Percentiles rank a stretch among this genome's conserved stretches.
These are phyloP conservation scores for Malachius bipustulatus DNA, from an alignment of 2,888 invertebrate species.

Conservation along the genomic window DNA sequence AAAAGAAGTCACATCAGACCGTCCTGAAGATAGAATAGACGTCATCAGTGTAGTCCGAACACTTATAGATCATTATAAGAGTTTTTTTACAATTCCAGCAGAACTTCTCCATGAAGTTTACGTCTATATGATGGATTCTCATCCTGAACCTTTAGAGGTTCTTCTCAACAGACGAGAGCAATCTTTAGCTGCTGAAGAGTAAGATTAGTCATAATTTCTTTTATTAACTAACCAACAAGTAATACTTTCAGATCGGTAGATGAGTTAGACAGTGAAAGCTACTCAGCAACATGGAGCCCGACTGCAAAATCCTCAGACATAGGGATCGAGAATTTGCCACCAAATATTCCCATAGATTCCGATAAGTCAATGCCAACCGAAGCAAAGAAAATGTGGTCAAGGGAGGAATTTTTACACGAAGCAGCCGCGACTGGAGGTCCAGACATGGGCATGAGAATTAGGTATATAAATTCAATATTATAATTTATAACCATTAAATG, in stretches of 20 bases:
- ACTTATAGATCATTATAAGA: slow-evolving; percentile 60
- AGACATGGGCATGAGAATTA: slow-evolving; percentile 37
- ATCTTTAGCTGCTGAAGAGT: slow-evolving; percentile 36
- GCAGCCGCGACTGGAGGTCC: slow-evolving; percentile 59
- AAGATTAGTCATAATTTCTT: slow-evolving; percentile 22
- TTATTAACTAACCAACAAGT: no score
- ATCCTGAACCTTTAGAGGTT: slow-evolving; percentile 69
- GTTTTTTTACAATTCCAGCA: slow-evolving; percentile 64
- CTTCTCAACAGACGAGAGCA: slow-evolving; percentile 42
- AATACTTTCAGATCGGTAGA: slow-evolving; percentile 32
- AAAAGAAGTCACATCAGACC: slow-evolving; percentile 38
- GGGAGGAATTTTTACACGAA: slow-evolving; percentile 65
- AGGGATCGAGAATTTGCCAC: slow-evolving; percentile 22
- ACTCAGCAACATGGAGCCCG: slow-evolving; percentile 35
- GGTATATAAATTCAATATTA: no score
- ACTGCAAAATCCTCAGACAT: slow-evolving; percentile 27
- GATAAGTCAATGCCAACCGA: slow-evolving; percentile 27
- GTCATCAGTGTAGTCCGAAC: slow-evolving; percentile 81
- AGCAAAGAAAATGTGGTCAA: slow-evolving; percentile 52
- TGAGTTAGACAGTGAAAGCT: slow-evolving; percentile 39
- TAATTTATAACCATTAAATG: slow-evolving; percentile 4
- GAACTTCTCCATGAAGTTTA: slow-evolving; percentile 80
- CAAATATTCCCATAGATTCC: slow-evolving; percentile 16
- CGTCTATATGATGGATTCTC: slow-evolving; percentile 70
- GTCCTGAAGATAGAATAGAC: slow-evolving; percentile 71